phyloP scores from a whole-genome alignment of 2,888 invertebrate species.

The Apotomis capreana region DNA sequence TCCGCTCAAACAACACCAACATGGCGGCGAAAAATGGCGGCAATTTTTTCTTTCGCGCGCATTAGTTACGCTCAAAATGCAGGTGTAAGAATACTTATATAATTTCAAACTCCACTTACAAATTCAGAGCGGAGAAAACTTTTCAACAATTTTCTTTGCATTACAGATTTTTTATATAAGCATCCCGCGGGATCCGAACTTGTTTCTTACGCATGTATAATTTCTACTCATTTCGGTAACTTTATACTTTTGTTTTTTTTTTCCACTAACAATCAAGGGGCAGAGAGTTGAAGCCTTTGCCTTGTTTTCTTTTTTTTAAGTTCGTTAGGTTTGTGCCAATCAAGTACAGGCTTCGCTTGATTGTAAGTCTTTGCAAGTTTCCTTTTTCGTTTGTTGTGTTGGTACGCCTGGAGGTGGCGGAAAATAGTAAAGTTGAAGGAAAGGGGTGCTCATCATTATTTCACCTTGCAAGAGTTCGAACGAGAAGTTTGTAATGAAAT shows the following conservation, averaged over 20 bases:
- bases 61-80: conserved; percentile 45
- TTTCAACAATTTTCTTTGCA: conserved; percentile 51
- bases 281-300: conserved; percentile 44
- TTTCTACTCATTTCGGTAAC: conserved; percentile 56
- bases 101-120: conserved; percentile 52
- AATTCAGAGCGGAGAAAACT: conserved; percentile 50
- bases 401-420: conserved; percentile 22
- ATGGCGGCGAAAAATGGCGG: conserved; percentile 41
- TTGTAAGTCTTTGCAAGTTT: conserved; percentile 36
- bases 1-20: conserved; percentile 14
- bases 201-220: conserved; percentile 63
- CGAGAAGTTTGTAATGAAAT: background rate
- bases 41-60: conserved; percentile 38
- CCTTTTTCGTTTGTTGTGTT: conserved; percentile 34
- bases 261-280: conserved; percentile 51
- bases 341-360: conserved; percentile 49
- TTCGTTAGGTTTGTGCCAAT: conserved; percentile 59
- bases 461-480: background rate
- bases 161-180: conserved; percentile 46
- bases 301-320: conserved; percentile 50
- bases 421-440: conserved; percentile 32
- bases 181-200: conserved; percentile 29
- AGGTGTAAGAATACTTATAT: conserved; percentile 47
- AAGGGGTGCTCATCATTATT: conserved; percentile 21
- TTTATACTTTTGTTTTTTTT: conserved; percentile 53